Conservation (phyloP, 2,113 vertebrate genomes). For the Eulacestoma nigropectus region DNA sequence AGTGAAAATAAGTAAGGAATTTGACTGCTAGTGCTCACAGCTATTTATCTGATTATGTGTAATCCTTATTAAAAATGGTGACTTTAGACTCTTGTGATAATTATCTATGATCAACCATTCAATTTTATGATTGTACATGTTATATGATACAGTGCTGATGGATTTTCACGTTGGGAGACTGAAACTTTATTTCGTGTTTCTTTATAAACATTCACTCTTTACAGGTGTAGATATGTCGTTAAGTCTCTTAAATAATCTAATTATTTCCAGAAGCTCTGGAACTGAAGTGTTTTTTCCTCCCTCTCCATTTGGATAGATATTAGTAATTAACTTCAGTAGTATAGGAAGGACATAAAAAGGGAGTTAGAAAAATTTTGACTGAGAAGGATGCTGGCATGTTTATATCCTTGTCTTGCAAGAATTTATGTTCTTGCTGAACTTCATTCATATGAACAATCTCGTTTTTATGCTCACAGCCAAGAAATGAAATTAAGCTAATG, state of each 20-base stretch:
- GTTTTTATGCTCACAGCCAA: not conserved
- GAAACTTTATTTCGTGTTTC: not conserved
- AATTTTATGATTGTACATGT: not conserved
- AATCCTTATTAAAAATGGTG: not conserved
- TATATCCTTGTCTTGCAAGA: not conserved
- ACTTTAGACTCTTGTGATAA: not conserved
- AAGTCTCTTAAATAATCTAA: not conserved
- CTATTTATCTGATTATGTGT: not conserved
- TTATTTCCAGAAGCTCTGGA: not conserved
- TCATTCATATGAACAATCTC: not conserved
- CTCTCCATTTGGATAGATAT: not conserved
- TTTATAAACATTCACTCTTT: not conserved
- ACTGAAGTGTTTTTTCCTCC: accelerated
- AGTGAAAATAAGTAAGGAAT: not conserved
- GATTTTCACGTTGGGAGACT: not conserved
- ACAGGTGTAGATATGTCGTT: not conserved
- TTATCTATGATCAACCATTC: not conserved
- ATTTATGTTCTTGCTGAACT: not conserved
- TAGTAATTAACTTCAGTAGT: not conserved
- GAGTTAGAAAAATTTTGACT: not conserved
- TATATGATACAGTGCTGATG: not conserved
- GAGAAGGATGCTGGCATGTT: not conserved
- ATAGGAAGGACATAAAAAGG: not conserved
- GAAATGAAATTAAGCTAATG: not conserved
- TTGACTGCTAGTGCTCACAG: not conserved